A percentile compares a stretch with the other conserved stretches of the same genome.
phyloP scores from a whole-genome alignment of 2,888 invertebrate genomes.

The Tuberolachnus salignus region DNA sequence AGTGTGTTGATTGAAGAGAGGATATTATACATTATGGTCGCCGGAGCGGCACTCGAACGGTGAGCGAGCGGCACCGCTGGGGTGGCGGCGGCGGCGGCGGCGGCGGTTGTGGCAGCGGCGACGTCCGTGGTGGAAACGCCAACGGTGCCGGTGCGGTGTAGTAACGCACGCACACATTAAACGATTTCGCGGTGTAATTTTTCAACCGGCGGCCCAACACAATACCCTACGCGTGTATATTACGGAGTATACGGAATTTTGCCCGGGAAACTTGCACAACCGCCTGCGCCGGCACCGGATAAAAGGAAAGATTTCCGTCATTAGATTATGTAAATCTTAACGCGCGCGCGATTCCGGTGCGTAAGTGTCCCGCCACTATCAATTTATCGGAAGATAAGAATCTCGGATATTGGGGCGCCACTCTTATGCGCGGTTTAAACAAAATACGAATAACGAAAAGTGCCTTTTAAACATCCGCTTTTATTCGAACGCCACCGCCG shows the following conservation, averaged over 20 bases:
- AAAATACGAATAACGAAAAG: background rate
- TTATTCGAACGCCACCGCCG: too few species aligned
- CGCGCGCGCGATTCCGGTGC: background rate
- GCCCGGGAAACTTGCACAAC: conserved; percentile 12
- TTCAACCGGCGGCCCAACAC: background rate
- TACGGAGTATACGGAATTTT: background rate
- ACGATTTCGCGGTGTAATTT: conserved; percentile 7
- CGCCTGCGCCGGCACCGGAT: background rate
- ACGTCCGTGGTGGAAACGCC: background rate
- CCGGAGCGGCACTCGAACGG: background rate
- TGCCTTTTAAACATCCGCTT: background rate
- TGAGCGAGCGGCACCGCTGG: background rate
- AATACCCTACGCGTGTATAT: background rate
- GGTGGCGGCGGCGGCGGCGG: background rate
- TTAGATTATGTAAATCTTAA: conserved; percentile 44
- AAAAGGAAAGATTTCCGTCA: background rate
- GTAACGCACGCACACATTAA: background rate
- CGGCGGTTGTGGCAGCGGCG: too few species aligned
- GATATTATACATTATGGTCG: conserved; percentile 24
- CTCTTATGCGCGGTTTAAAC: background rate
- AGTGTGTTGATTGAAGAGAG: conserved; percentile 21
- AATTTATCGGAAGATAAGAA: background rate
- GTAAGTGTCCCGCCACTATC: background rate
- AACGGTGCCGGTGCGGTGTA: background rate
- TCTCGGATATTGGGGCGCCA: background rate